These are phyloP conservation scores for Meloidogyne hapla DNA, from an alignment of 1,140 invertebrate species.

Conservation along the genomic window DNA sequence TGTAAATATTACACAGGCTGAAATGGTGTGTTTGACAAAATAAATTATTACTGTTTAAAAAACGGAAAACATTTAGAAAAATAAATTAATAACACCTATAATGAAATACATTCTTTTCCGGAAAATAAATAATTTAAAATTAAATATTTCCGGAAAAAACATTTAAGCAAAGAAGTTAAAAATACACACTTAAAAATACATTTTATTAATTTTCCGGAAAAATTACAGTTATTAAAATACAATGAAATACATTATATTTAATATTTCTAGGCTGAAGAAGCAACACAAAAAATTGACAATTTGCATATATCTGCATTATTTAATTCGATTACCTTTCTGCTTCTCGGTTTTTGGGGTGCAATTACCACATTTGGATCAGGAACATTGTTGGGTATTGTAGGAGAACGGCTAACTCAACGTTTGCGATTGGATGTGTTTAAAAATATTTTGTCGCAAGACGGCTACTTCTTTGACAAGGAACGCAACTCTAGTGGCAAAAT, in stretches of 20 bases:
- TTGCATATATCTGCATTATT: conserved; percentile 4
- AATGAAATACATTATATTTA: background rate
- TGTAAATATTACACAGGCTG: background rate
- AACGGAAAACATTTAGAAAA: no score
- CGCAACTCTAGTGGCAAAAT: conserved; percentile 67
- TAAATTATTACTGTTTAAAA: no score
- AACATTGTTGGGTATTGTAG: conserved; percentile 48
- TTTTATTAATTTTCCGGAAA: background rate
- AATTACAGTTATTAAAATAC: background rate
- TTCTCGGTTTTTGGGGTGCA: conserved; percentile 38
- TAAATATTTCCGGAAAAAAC: no score
- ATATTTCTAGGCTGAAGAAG: background rate
- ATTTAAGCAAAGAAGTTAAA: no score
- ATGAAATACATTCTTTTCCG: no score
- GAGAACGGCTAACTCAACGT: conserved; percentile 47
- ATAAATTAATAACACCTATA: no score
- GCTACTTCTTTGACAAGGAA: conserved; percentile 67
- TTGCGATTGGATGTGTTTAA: conserved; percentile 33
- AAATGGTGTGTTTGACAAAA: no score
- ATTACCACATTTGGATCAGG: conserved; percentile 52
- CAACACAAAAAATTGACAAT: background rate
- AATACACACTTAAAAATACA: no score
- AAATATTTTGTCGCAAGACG: conserved; percentile 58
- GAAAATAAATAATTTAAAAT: no score
- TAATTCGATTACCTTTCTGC: conserved; percentile 38